Percentiles rank a stretch among this genome's conserved stretches.
These are phyloP conservation scores for Echinometra lucunter DNA, from an alignment of 53 echinoderm and acorn worm species.

Conservation along the genomic window DNA sequence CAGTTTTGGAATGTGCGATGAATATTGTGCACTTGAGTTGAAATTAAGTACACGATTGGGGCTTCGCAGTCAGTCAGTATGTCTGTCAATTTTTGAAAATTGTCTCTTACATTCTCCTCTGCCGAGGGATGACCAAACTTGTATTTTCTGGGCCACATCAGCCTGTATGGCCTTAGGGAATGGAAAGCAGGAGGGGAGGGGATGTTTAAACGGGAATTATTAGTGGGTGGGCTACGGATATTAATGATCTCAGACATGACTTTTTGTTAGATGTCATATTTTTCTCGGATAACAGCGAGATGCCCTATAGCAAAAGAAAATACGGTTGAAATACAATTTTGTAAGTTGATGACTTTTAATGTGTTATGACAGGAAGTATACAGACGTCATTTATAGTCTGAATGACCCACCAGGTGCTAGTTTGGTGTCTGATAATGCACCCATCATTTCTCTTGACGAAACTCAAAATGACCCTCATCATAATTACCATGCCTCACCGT, in stretches of 20 bases:
- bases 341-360: neutral
- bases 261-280: neutral
- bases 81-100: neutral
- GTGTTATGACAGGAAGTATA: neutral
- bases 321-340: neutral
- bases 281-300: neutral
- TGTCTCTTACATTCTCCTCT: neutral
- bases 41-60: conserved; percentile 11
- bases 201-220: neutral
- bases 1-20: neutral
- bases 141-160: neutral
- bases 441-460: too few species aligned
- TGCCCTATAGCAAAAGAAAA: neutral
- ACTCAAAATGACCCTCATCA: too few species aligned
- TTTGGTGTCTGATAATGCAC: too few species aligned
- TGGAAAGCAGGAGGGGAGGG: neutral
- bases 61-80: neutral
- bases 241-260: neutral
- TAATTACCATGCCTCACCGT: too few species aligned
- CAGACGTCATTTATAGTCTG: neutral
- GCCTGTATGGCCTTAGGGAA: neutral
- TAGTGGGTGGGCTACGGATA: conserved; percentile 34
- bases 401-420: neutral
- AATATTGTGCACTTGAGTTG: conserved; percentile 6
- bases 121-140: neutral